These are phyloP conservation scores for Xanthostigma xanthostigma DNA, from an alignment of 2,888 invertebrate genomes.

Conservation along the genomic window DNA sequence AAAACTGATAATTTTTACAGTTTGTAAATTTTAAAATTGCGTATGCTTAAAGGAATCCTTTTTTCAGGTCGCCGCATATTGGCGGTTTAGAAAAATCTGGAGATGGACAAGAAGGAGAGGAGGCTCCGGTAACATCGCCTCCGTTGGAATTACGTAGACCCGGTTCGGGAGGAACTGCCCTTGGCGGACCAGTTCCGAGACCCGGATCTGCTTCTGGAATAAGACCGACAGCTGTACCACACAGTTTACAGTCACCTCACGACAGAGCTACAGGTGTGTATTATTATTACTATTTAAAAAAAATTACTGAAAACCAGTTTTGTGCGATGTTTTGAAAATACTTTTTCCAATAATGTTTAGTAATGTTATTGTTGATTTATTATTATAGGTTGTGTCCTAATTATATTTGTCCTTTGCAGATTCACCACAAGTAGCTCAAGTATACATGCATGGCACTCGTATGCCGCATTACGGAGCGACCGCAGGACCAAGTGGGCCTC, in stretches of 20 bases:
- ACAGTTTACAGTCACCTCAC: conserved; percentile 51
- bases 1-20: too few species aligned
- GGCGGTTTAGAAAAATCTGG: conserved; percentile 46
- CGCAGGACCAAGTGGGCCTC: conserved; percentile 19
- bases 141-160: conserved; percentile 55
- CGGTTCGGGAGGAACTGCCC: conserved; percentile 30
- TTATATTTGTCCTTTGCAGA: conserved; percentile 23
- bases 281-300: not conserved
- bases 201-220: conserved; percentile 27
- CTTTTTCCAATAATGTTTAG: too few species aligned
- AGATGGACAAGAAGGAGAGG: conserved; percentile 31
- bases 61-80: conserved; percentile 33
- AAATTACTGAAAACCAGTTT: not conserved
- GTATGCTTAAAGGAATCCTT: too few species aligned
- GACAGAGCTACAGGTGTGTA: conserved; percentile 46
- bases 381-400: not conserved
- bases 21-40: too few species aligned
- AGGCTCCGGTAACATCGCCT: conserved; percentile 34
- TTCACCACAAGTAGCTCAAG: conserved; percentile 54
- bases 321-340: not conserved
- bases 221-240: conserved; percentile 46
- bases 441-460: conserved; percentile 36
- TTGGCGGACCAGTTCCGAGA: conserved; percentile 6
- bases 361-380: too few species aligned
- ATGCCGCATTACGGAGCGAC: conserved; percentile 32